Base-by-base conservation (phyloP, 2,797 vertebrate species). In the Helicolenus hilgendorfi region DNA sequence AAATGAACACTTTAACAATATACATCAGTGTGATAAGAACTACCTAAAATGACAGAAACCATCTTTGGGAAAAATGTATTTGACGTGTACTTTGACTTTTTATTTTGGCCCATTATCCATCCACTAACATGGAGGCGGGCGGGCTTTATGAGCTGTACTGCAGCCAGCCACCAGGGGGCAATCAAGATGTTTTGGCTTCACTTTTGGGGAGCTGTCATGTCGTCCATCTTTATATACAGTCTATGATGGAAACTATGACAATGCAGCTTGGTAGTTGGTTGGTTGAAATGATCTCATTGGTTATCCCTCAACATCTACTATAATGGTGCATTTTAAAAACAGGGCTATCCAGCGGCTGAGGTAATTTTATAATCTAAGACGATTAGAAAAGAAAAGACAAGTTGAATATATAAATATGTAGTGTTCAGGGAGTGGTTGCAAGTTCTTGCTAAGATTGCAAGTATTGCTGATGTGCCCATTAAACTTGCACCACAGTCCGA, bases 371-470 rank as follows among this genome's bases (percentile, higher is more conserved):
- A 58, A 18, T 58, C 14, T 76, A 65, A 55, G n/a, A 55, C 7
- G n/a, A 20, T 49, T 9, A 20, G 45, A 49, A 55, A 55, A 55
- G 49, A n/a, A 72, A 56, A 41, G 3, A 38, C 4, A 53, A 33
- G 6, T 22, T 63, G 22, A 20, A 64, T 27, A 8, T n/a, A 26
- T 18, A 41, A 69, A 26, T 36, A 7, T 1, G 9, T 18, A 1
- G 7, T 33, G n/a, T 63, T 55, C 4, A 26, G 31, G 76, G 2
- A 71, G 58, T 11, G 14, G 18, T 22, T 82, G 33, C 60, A 81
- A 67, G 58, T 71, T 79, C 36, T 71, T 86, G 70, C 36, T 65
- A 45, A 67, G 24, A 62, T 45, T 79, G 29, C 49, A 59, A 70
- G 41, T 49, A 11, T 72, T 70, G 38, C 1, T 74, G 55, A 35